phyloP scores from a whole-genome alignment of 2,113 vertebrate species.

The Peromyscus polionotus region DNA sequence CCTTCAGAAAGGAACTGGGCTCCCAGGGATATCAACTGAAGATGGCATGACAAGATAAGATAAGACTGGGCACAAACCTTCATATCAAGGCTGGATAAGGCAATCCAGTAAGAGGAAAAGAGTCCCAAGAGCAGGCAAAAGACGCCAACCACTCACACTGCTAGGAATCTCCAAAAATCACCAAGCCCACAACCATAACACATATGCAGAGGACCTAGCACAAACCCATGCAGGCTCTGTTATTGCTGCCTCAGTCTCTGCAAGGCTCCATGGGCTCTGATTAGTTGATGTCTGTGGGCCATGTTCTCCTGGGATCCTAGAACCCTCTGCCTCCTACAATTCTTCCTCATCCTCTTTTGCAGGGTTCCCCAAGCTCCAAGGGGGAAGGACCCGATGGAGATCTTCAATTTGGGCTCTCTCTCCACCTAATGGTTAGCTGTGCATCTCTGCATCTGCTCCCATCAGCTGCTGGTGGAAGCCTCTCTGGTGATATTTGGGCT shows the following conservation, averaged over 20 bases:
- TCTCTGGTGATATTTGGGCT: background rate
- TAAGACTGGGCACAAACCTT: background rate
- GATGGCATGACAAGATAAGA: background rate
- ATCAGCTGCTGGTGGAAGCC: background rate
- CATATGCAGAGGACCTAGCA: background rate
- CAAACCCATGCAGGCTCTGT: background rate
- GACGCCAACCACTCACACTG: background rate
- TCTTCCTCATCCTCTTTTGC: background rate
- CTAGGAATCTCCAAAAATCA: background rate
- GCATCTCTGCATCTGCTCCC: background rate
- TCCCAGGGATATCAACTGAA: too few relatives aligned
- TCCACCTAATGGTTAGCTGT: background rate
- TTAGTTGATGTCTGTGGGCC: background rate
- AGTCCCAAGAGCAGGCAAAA: background rate
- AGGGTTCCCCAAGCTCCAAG: background rate
- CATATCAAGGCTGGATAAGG: background rate
- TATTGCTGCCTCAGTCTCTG: background rate
- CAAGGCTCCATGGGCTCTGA: background rate
- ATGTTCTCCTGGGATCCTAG: background rate
- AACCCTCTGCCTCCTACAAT: too few relatives aligned
- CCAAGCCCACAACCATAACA: background rate
- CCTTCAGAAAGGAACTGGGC: too few relatives aligned
- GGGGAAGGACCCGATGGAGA: too few relatives aligned
- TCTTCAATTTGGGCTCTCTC: background rate
- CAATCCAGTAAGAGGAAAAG: background rate